phyloP scores from a whole-genome alignment of 1,140 invertebrate genomes.

The Telenomus remus region DNA sequence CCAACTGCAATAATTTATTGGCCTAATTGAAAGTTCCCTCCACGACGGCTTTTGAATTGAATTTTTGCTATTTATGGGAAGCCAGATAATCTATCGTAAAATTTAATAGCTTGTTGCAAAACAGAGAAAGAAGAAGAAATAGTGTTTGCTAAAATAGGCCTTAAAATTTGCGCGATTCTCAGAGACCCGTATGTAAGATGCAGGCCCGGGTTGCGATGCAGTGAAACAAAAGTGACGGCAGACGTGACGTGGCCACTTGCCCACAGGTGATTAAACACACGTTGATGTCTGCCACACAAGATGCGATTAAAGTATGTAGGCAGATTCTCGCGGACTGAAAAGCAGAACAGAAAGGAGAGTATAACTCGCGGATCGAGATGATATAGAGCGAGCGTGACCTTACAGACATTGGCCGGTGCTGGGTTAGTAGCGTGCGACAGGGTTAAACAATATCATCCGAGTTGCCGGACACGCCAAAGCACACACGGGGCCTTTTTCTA shows the following conservation, averaged over 20 bases:
- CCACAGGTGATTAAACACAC: conserved; percentile 45
- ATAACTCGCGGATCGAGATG: conserved; percentile 42
- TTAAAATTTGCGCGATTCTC: too few relatives aligned
- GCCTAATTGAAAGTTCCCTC: too few relatives aligned
- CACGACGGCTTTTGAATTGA: too few relatives aligned
- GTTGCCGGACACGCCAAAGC: conserved; percentile 57
- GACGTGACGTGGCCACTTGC: conserved; percentile 17
- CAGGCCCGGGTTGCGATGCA: not conserved
- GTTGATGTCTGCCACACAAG: conserved; percentile 40
- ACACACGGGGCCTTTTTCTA: conserved; percentile 57
- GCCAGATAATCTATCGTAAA: too few relatives aligned
- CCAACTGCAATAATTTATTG: too few relatives aligned
- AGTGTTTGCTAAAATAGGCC: too few relatives aligned
- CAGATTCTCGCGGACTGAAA: conserved; percentile 6
- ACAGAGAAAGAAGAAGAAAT: too few relatives aligned
- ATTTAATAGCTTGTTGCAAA: too few relatives aligned
- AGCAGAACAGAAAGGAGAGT: conserved; percentile 11
- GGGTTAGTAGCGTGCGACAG: conserved; percentile 59
- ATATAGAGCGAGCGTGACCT: conserved; percentile 62
- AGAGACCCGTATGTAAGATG: too few relatives aligned
- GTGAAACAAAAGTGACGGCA: conserved; percentile 31
- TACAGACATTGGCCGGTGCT: conserved; percentile 51
- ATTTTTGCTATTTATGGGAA: too few relatives aligned
- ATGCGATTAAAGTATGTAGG: conserved; percentile 42
- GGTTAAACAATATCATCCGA: conserved; percentile 70